Evolutionary conservation across 1,140 invertebrate species (phyloP), one percentile per base, ranked within the genome.

Genomic region (Anastrepha ludens): DNA sequence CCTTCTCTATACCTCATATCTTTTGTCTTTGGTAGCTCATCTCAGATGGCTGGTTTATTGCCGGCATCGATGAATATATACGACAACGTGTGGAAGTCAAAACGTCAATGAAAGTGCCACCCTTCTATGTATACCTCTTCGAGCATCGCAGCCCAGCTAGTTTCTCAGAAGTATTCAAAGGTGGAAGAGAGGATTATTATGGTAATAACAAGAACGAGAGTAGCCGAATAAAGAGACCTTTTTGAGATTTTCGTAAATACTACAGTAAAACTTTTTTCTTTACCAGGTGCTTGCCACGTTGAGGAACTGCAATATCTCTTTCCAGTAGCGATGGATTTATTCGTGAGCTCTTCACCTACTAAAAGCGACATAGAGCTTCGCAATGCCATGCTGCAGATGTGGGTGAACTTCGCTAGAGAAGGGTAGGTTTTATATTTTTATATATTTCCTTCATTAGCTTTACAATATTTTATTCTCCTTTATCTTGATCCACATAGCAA

Each of bases 221-320:
- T 55, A 55, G 11, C 2, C 50, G 11, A 55, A 55, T 29, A 29
- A 55, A 55, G 11, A 29, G 4, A 44, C 58, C 0, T 87, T 29
- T 29, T 8, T 47, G 9, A 60, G 62, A 86, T 41, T 86, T 60
- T 29, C 29, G 29, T 85, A 44, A 86, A 55, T 85, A 17, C 81
- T 20, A 44, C 1, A 29, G 1, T 29, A 29, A 29, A 86, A 20
- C 0, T 74, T 65, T 5, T 6, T 78, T 74, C 81, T 29, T 47
- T n/a, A 39, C 9, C 85, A 94, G 95, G 96, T 47, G 95, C 96
- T 0, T 96, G 95, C 78, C 96, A 97, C 91, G 96, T 96, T 1
- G 96, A 97, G 89, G 96, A 97, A 86, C 92, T 97, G 29, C 96
- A 96, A 90, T 96, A 96, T 90, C 90, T 97, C 1, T 97, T 97